Conservation (phyloP, 1,140 invertebrate genomes). For the Hyles euphorbiae region DNA sequence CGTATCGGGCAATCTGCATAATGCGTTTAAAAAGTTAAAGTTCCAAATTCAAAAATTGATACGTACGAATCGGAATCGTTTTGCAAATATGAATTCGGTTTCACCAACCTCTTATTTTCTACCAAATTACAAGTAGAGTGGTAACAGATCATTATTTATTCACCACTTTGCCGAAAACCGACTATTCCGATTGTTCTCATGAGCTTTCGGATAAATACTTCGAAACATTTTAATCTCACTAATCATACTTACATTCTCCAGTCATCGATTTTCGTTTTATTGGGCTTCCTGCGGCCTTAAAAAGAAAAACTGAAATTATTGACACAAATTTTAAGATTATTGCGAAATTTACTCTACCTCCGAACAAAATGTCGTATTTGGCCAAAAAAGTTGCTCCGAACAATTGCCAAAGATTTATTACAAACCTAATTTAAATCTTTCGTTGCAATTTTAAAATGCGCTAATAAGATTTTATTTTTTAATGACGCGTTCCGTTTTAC, state of each 20-base stretch:
- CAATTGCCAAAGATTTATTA: not conserved
- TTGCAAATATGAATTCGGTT: conserved; percentile 1
- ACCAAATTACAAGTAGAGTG: no score
- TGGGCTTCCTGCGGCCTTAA: not conserved
- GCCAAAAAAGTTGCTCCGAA: not conserved
- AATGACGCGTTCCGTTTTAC: conserved; percentile 18
- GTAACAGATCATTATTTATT: no score
- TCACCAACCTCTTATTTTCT: no score
- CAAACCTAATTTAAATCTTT: conserved; percentile 1
- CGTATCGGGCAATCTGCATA: conserved; percentile 32
- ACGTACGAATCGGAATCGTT: conserved; percentile 42
- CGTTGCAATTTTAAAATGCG: not conserved
- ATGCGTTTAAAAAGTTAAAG: conserved; percentile 21
- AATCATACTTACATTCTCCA: not conserved
- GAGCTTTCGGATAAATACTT: not conserved
- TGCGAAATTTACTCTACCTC: no score
- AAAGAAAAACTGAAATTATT: no score
- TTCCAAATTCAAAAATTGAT: conserved; percentile 38
- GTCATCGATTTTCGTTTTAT: not conserved
- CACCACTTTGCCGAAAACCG: no score
- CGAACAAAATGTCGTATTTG: not conserved
- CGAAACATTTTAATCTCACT: not conserved
- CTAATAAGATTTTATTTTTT: conserved; percentile 10
- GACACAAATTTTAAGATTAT: no score
- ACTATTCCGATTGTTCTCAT: no score